Percentiles rank a stretch among this genome's conserved stretches.
These are phyloP conservation scores for Pogonomyrmex barbatus DNA, from an alignment of 1,140 invertebrate genomes.

Conservation along the genomic window DNA sequence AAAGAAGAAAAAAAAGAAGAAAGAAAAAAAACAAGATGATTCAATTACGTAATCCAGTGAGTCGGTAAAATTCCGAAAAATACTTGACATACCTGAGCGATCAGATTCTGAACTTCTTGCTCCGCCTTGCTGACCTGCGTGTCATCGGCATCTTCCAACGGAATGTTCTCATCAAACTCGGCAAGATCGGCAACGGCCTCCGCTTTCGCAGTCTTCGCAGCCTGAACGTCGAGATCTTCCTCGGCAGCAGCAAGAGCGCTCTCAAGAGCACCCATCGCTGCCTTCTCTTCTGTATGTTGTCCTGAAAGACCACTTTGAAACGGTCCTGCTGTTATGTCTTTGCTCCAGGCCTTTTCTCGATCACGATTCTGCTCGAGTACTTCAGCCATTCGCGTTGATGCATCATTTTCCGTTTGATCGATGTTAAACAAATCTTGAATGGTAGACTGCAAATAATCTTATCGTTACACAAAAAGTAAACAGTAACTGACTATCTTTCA, in stretches of 20 bases:
- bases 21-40: conserved; percentile 6
- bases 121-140: conserved; percentile 93
- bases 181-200: conserved; percentile 97
- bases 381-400: conserved; percentile 88
- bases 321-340: conserved; percentile 63
- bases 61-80: conserved; percentile 25
- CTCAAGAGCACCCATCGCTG: conserved; percentile 91
- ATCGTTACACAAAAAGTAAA: conserved; percentile 2
- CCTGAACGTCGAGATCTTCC: conserved; percentile 97
- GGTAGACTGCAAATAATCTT: conserved; percentile 89
- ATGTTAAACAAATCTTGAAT: conserved; percentile 97
- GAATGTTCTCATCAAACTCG: conserved; percentile 98
- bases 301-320: conserved; percentile 57
- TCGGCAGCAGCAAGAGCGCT: conserved; percentile 95
- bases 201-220: conserved; percentile 95
- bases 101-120: conserved; percentile 92
- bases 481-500: conserved; percentile 26
- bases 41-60: not conserved
- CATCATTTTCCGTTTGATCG: conserved; percentile 88
- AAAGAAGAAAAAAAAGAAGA: conserved; percentile 15
- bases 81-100: conserved; percentile 90
- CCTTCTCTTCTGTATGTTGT: conserved; percentile 86
- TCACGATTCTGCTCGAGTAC: conserved; percentile 87
- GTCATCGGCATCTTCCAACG: conserved; percentile 91
- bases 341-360: conserved; percentile 79